Evolutionary conservation across 2,888 invertebrate genomes (phyloP).

Genomic region (Callinectes sapidus): DNA sequence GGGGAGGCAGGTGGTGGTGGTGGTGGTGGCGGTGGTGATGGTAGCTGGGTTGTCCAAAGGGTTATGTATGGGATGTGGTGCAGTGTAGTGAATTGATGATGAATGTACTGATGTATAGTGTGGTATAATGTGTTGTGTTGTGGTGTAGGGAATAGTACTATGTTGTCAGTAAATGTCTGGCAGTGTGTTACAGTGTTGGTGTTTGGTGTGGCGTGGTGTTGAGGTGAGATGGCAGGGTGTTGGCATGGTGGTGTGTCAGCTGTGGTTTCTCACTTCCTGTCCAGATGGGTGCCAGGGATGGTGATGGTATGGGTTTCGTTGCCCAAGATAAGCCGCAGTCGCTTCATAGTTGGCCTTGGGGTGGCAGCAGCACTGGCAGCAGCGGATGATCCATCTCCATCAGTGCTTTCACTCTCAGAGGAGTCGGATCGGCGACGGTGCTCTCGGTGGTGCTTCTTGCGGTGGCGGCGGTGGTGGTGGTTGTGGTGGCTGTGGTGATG

Average conservation of each 20-base stretch:
- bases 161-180: background rate
- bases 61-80: constrained; percentile 23
- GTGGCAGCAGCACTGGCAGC: background rate
- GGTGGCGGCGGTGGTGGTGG: constrained; percentile 62
- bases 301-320: constrained; percentile 70
- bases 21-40: background rate
- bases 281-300: constrained; percentile 67
- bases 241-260: constrained; percentile 23
- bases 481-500: constrained; percentile 53
- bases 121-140: background rate
- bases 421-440: constrained; percentile 65
- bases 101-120: background rate
- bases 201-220: background rate
- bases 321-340: constrained; percentile 66
- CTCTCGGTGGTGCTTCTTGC: constrained; percentile 64
- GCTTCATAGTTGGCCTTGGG: constrained; percentile 70
- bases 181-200: background rate
- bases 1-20: background rate
- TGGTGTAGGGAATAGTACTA: background rate
- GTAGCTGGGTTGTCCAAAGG: constrained; percentile 6
- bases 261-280: constrained; percentile 62
- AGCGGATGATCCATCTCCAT: constrained; percentile 53
- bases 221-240: constrained; percentile 13
- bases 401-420: constrained; percentile 68
- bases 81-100: background rate